A percentile compares a stretch with the other conserved stretches of the same genome.
phyloP scores from a whole-genome alignment of 2,113 vertebrate genomes.

The Accipiter virgatus region DNA sequence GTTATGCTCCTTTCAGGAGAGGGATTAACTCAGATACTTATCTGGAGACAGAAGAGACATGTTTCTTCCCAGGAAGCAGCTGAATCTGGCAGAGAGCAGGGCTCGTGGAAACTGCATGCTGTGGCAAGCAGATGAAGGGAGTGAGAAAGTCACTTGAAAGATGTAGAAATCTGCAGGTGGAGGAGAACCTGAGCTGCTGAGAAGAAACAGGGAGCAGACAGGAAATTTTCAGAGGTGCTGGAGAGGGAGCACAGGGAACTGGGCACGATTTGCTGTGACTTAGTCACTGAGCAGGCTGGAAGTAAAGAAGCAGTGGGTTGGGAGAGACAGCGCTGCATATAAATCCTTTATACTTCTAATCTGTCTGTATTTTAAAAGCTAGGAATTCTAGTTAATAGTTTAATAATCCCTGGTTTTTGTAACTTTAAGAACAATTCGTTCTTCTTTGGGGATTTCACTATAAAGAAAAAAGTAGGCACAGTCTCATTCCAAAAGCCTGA shows the following conservation, averaged over 20 bases:
- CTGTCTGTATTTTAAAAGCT: neutral
- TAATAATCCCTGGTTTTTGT: neutral
- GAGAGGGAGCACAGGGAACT: neutral
- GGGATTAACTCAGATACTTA: neutral
- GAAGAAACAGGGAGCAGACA: neutral
- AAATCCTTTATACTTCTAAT: neutral
- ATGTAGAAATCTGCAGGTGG: neutral
- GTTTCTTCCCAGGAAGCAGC: neutral
- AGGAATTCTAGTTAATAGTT: neutral
- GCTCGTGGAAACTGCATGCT: neutral
- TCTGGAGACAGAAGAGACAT: neutral
- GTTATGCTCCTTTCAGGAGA: neutral
- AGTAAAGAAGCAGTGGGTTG: neutral
- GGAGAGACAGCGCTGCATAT: neutral
- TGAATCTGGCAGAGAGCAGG: neutral
- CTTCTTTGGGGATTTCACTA: neutral
- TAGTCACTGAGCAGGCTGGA: neutral
- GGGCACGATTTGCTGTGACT: neutral
- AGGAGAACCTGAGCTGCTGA: neutral
- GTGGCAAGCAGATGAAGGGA: neutral
- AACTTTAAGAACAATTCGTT: neutral
- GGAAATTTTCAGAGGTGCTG: neutral
- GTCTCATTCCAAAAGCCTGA: neutral
- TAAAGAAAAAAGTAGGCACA: neutral
- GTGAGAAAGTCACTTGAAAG: slow-evolving; percentile 2